Conservation (phyloP, 2,888 invertebrate genomes). For the Drosophila rubida region DNA sequence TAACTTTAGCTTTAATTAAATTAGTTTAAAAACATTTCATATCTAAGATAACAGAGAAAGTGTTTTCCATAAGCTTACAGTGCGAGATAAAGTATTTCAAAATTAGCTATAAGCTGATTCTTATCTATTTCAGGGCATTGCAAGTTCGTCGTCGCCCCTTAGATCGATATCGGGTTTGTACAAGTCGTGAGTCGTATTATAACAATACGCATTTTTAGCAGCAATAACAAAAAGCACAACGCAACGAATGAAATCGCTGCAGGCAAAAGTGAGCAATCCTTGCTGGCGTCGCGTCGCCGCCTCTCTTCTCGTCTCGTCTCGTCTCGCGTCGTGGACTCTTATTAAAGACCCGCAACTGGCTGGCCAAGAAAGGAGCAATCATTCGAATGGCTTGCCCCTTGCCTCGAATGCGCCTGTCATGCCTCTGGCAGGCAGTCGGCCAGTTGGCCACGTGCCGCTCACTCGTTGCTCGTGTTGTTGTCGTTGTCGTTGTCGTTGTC, state of each 20-base stretch:
- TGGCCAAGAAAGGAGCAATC: conserved; percentile 63
- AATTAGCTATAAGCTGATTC: neutral
- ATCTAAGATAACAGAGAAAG: too few species aligned
- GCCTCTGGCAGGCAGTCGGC: conserved; percentile 58
- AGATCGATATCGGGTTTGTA: neutral
- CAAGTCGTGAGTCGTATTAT: conserved; percentile 34
- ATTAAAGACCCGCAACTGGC: conserved; percentile 52
- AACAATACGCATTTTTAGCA: conserved; percentile 61
- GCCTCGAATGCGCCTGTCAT: conserved; percentile 60
- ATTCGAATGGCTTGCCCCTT: conserved; percentile 13
- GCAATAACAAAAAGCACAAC: conserved; percentile 35
- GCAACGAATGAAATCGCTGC: conserved; percentile 47
- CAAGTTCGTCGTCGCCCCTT: neutral
- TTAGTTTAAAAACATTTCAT: too few species aligned
- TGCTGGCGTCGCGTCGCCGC: conserved; percentile 7
- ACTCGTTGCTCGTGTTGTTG: conserved; percentile 7
- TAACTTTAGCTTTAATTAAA: too few species aligned
- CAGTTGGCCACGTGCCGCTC: conserved; percentile 72
- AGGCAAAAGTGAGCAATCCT: conserved; percentile 68
- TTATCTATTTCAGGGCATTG: neutral
- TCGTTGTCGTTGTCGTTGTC: conserved; percentile 7
- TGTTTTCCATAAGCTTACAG: too few species aligned
- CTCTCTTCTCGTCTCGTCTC: neutral
- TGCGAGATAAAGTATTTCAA: too few species aligned
- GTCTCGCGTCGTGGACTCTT: conserved; percentile 1